These are phyloP conservation scores for Ceramica pisi DNA, from an alignment of 2,888 invertebrate genomes.

Conservation along the genomic window DNA sequence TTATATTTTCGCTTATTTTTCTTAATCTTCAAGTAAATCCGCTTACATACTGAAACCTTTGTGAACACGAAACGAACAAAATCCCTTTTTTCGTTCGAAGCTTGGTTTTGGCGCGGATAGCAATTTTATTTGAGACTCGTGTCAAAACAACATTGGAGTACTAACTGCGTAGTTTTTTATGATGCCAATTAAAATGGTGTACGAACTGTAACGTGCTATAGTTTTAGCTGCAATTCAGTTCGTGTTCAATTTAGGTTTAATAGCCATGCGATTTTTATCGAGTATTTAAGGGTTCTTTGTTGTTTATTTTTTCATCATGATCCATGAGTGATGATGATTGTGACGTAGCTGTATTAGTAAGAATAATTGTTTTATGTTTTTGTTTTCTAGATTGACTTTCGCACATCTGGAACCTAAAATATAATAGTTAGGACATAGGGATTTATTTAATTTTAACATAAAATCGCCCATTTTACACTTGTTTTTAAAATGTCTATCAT, in stretches of 20 bases:
- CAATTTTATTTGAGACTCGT: slow-evolving; percentile 69
- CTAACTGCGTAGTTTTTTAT: slow-evolving; percentile 62
- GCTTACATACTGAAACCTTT: slow-evolving; percentile 79
- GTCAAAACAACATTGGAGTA: slow-evolving; percentile 70
- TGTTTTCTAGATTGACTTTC: too few species aligned
- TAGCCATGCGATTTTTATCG: slow-evolving; percentile 30
- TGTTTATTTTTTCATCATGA: background rate
- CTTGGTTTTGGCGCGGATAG: slow-evolving; percentile 54
- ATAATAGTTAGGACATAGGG: too few species aligned
- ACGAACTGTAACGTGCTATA: slow-evolving; percentile 40
- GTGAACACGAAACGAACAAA: slow-evolving; percentile 76
- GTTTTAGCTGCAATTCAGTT: slow-evolving; percentile 50
- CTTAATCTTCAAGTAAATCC: slow-evolving; percentile 79
- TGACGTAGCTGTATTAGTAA: too few species aligned
- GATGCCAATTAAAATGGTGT: slow-evolving; percentile 61
- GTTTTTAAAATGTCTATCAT: too few species aligned
- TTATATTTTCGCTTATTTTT: slow-evolving; percentile 75
- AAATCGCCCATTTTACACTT: too few species aligned
- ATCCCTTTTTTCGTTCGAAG: slow-evolving; percentile 70
- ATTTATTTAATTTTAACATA: too few species aligned
- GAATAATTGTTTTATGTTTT: too few species aligned
- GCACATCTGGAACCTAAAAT: too few species aligned
- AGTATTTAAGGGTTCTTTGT: slow-evolving; percentile 2
- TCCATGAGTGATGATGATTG: background rate
- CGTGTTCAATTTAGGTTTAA: slow-evolving; percentile 52